Conservation (phyloP, 2,888 invertebrate species). For the Hirudinaria manillensis region DNA sequence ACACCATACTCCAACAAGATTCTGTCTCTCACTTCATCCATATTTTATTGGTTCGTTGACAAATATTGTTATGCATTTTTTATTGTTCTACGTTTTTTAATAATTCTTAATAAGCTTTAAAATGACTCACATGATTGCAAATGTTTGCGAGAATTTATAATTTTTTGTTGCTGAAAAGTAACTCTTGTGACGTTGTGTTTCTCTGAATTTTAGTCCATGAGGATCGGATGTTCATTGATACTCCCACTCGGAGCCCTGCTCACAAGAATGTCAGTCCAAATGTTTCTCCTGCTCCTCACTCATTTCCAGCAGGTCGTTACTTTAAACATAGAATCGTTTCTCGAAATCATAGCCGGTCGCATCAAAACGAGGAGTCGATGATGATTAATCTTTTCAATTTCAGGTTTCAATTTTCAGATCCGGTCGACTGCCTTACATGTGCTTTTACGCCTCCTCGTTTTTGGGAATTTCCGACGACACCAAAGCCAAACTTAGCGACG, state of each 20-base stretch:
- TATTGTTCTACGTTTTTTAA: too few relatives aligned
- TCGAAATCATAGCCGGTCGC: background rate
- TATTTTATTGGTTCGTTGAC: too few relatives aligned
- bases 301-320: slow-evolving; percentile 4
- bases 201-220: background rate
- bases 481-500: background rate
- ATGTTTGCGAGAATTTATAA: background rate
- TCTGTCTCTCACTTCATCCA: too few relatives aligned
- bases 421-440: background rate
- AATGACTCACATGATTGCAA: background rate
- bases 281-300: background rate
- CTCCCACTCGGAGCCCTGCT: background rate
- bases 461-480: background rate
- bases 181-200: too few relatives aligned
- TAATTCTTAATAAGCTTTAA: background rate
- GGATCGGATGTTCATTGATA: background rate
- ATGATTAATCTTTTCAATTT: background rate
- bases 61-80: too few relatives aligned
- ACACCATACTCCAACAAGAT: too few relatives aligned
- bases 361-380: background rate
- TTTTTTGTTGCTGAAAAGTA: too few relatives aligned
- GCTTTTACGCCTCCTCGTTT: background rate
- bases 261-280: background rate
- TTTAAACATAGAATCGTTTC: background rate
- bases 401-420: background rate